Evolutionary conservation across 2,888 invertebrate genomes (phyloP).

Genomic region (Perizoma affinitatum): DNA sequence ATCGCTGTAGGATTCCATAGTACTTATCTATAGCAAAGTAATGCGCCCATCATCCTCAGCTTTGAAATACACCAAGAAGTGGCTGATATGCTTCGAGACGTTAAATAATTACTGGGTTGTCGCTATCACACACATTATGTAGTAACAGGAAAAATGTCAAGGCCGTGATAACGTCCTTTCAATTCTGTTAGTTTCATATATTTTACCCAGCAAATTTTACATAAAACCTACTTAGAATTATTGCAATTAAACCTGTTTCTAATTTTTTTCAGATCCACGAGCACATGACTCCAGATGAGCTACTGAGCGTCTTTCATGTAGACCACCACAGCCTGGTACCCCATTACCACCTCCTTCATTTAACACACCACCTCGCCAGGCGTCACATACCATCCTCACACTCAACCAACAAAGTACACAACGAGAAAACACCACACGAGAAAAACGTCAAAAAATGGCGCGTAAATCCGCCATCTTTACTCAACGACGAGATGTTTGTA

Average conservation of each 20-base stretch:
- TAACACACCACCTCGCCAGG: constrained; percentile 85
- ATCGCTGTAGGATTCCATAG: neutral
- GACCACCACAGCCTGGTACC: constrained; percentile 91
- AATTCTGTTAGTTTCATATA: too few relatives aligned
- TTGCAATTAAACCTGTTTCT: too few relatives aligned
- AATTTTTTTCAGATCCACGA: constrained; percentile 90
- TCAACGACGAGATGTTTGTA: constrained; percentile 76
- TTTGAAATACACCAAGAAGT: too few relatives aligned
- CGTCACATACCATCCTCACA: constrained; percentile 71
- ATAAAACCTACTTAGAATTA: too few relatives aligned
- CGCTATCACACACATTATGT: too few relatives aligned
- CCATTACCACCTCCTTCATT: constrained; percentile 91
- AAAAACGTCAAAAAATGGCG: constrained; percentile 59
- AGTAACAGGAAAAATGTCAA: too few relatives aligned
- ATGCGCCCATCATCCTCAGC: neutral
- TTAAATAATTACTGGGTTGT: too few relatives aligned
- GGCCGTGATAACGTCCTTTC: too few relatives aligned
- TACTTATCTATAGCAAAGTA: neutral
- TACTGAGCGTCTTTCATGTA: constrained; percentile 93
- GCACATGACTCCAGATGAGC: constrained; percentile 93
- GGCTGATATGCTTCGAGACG: too few relatives aligned
- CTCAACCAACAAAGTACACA: constrained; percentile 52
- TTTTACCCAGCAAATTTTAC: too few relatives aligned
- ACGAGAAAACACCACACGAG: constrained; percentile 69
- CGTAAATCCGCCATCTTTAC: constrained; percentile 62